Conservation (phyloP, 2,888 invertebrate species). For the Dasypolia templi region DNA sequence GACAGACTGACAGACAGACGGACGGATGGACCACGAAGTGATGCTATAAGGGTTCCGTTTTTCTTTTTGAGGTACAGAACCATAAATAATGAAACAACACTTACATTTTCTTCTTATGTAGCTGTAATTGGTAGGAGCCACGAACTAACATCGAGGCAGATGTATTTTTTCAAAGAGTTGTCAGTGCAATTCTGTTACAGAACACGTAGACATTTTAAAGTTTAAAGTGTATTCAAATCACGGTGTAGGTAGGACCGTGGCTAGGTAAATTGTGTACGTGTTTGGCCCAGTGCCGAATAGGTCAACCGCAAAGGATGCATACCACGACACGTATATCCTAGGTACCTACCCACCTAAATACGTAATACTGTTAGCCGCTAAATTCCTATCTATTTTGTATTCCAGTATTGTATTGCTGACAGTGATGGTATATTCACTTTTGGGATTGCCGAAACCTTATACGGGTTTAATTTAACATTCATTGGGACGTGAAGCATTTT, state of each 20-base stretch:
- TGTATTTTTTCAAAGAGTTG: conserved; percentile 53
- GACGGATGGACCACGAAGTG: no score
- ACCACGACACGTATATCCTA: conserved; percentile 69
- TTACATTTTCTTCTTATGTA: conserved; percentile 11
- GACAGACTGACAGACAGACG: no score
- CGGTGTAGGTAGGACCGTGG: conserved; percentile 78
- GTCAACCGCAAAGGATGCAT: conserved; percentile 78
- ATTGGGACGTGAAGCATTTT: not conserved
- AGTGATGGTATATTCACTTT: conserved; percentile 27
- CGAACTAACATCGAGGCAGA: conserved; percentile 8
- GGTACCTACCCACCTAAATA: conserved; percentile 59
- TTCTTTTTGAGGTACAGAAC: no score
- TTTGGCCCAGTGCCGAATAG: conserved; percentile 87
- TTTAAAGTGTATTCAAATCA: conserved; percentile 85
- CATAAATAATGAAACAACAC: not conserved
- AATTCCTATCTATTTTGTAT: conserved; percentile 61
- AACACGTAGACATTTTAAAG: conserved; percentile 72
- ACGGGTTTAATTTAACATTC: conserved; percentile 14
- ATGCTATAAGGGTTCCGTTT: no score
- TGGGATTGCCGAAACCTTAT: conserved; percentile 30
- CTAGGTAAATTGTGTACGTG: conserved; percentile 90
- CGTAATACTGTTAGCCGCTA: conserved; percentile 65
- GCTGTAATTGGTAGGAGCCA: conserved; percentile 9
- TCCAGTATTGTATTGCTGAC: conserved; percentile 53
- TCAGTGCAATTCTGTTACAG: conserved; percentile 56